phyloP scores from a whole-genome alignment of 2,797 vertebrate species.

The Coranthus polyacanthus region DNA sequence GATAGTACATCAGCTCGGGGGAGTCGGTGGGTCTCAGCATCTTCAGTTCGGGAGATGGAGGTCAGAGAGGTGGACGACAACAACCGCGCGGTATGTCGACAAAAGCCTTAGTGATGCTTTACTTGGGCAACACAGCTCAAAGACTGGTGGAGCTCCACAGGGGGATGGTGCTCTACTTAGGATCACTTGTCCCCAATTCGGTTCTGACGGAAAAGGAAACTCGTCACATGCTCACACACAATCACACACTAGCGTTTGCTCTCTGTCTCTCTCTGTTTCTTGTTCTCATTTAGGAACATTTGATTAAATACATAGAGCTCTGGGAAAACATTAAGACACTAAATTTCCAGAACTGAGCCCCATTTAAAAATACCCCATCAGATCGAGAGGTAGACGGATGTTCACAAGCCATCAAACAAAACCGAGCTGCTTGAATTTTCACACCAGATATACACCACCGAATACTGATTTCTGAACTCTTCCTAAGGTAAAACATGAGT shows the following conservation, averaged over 20 bases:
- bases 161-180: slow-evolving; percentile 84
- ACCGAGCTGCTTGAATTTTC: too few relatives aligned
- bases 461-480: too few relatives aligned
- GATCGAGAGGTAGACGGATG: too few relatives aligned
- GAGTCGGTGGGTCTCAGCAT: slow-evolving; percentile 82
- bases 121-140: slow-evolving; percentile 39
- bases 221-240: slow-evolving; percentile 38
- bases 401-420: too few relatives aligned
- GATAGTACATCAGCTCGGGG: slow-evolving; percentile 85
- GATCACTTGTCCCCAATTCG: slow-evolving; percentile 80
- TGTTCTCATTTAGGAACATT: too few relatives aligned
- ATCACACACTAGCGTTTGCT: slow-evolving; percentile 8
- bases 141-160: slow-evolving; percentile 71
- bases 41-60: slow-evolving; percentile 33
- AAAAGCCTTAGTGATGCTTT: slow-evolving; percentile 46
- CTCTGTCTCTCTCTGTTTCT: neutral
- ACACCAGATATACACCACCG: too few relatives aligned
- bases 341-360: too few relatives aligned
- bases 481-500: too few relatives aligned
- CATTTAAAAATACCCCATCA: too few relatives aligned
- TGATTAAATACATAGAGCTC: too few relatives aligned
- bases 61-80: slow-evolving; percentile 32
- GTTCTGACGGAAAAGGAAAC: slow-evolving; percentile 67
- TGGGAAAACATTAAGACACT: too few relatives aligned
- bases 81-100: neutral